phyloP scores from a whole-genome alignment of 2,888 invertebrate species.

The Archips crataeganus region DNA sequence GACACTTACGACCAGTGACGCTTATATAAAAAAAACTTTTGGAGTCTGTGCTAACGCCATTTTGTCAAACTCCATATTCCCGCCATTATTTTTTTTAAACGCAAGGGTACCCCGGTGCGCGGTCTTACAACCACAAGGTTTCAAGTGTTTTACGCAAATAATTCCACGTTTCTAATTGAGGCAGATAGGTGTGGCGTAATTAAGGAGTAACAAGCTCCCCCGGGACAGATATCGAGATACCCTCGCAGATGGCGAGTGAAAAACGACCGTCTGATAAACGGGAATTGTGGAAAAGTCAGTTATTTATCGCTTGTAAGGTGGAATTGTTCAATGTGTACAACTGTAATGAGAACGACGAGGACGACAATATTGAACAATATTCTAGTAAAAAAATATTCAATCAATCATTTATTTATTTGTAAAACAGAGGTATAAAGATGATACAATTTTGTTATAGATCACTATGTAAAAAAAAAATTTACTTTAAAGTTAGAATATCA shows the following conservation, averaged over 20 bases:
- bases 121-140: conserved; percentile 57
- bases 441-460: too few species aligned
- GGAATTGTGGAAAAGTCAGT: conserved; percentile 8
- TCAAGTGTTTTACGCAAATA: conserved; percentile 61
- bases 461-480: too few species aligned
- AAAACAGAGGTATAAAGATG: too few species aligned
- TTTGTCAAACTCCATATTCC: neutral
- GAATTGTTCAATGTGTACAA: neutral
- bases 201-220: conserved; percentile 76
- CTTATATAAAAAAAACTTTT: too few species aligned
- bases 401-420: too few species aligned
- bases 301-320: conserved; percentile 19
- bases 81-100: neutral
- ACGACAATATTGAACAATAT: too few species aligned
- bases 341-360: neutral
- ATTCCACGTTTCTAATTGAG: conserved; percentile 69
- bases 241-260: conserved; percentile 63
- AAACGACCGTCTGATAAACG: conserved; percentile 52
- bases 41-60: too few species aligned
- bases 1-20: neutral
- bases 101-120: neutral
- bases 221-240: conserved; percentile 50
- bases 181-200: conserved; percentile 77
- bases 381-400: too few species aligned
- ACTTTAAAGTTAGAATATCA: too few species aligned